phyloP scores from a whole-genome alignment of 2,797 vertebrate genomes.

The Phoxinus dragarum region DNA sequence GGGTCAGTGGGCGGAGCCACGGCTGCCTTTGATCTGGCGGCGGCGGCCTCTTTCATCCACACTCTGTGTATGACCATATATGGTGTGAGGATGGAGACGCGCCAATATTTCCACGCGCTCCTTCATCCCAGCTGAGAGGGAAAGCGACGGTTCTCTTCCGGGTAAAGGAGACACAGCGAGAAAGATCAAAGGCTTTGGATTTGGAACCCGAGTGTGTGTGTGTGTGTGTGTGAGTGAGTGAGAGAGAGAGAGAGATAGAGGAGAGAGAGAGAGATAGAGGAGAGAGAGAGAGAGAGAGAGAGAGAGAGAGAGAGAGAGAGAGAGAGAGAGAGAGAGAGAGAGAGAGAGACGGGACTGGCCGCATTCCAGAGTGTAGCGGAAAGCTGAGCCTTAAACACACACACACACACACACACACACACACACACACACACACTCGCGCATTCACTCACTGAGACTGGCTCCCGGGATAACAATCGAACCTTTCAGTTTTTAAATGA shows the following conservation, averaged over 20 bases:
- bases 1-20: slow-evolving; percentile 83
- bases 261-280: not conserved
- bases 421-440: slow-evolving; percentile 59
- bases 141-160: slow-evolving; percentile 92
- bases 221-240: slow-evolving; percentile 21
- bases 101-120: slow-evolving; percentile 98
- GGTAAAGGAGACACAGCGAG: slow-evolving; percentile 89
- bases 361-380: slow-evolving; percentile 86
- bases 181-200: slow-evolving; percentile 95
- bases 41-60: slow-evolving; percentile 91
- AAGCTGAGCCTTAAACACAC: slow-evolving; percentile 71
- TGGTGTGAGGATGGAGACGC: slow-evolving; percentile 90
- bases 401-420: slow-evolving; percentile 56
- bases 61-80: slow-evolving; percentile 98
- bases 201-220: slow-evolving; percentile 88
- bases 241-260: not conserved
- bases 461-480: slow-evolving; percentile 41
- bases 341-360: slow-evolving; percentile 79
- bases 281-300: not conserved
- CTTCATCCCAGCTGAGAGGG: slow-evolving; percentile 96
- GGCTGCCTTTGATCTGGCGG: slow-evolving; percentile 93
- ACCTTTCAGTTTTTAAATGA: slow-evolving; percentile 26
- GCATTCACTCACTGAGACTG: slow-evolving; percentile 13
- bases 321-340: slow-evolving; percentile 12
- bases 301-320: slow-evolving; percentile 1